Evolutionary conservation across 2,888 invertebrate genomes (phyloP).

Genomic region (Epistrophe eligans): DNA sequence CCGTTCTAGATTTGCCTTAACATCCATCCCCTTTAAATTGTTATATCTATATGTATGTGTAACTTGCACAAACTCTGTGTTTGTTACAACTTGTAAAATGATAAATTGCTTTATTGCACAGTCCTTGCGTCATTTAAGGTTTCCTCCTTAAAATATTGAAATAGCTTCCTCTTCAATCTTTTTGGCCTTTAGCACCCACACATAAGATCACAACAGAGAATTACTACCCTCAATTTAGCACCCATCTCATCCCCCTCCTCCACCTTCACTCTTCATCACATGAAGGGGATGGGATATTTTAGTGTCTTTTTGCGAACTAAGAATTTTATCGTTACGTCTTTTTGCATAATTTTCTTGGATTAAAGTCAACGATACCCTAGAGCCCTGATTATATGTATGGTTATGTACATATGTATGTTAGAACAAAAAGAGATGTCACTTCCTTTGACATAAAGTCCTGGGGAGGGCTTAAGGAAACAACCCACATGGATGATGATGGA

Average conservation of each 20-base stretch:
- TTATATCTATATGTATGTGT: not conserved
- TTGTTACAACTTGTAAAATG: conserved; percentile 48
- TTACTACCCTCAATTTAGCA: conserved; percentile 33
- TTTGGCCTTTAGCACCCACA: conserved; percentile 17
- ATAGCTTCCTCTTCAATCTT: conserved; percentile 49
- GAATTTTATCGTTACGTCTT: conserved; percentile 64
- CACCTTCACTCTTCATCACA: too few species aligned
- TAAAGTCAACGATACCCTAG: conserved; percentile 50
- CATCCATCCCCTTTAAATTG: not conserved
- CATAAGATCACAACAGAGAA: not conserved
- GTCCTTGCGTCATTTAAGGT: conserved; percentile 65
- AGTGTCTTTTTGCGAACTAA: conserved; percentile 52
- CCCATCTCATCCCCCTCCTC: not conserved
- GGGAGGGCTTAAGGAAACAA: not conserved
- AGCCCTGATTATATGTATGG: not conserved
- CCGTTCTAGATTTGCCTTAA: not conserved
- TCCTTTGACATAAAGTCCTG: conserved; percentile 38
- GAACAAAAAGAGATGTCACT: conserved; percentile 58
- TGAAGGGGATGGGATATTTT: conserved; percentile 18
- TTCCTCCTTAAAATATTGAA: conserved; percentile 39
- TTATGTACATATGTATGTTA: not conserved
- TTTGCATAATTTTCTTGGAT: conserved; percentile 74
- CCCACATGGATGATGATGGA: not conserved
- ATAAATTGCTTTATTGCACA: conserved; percentile 70
- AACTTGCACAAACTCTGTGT: conserved; percentile 25